Percentiles rank a stretch among this genome's conserved stretches.
Evolutionary conservation across 1,140 invertebrate genomes (phyloP).

Genomic region (Drosophila kikkawai): DNA sequence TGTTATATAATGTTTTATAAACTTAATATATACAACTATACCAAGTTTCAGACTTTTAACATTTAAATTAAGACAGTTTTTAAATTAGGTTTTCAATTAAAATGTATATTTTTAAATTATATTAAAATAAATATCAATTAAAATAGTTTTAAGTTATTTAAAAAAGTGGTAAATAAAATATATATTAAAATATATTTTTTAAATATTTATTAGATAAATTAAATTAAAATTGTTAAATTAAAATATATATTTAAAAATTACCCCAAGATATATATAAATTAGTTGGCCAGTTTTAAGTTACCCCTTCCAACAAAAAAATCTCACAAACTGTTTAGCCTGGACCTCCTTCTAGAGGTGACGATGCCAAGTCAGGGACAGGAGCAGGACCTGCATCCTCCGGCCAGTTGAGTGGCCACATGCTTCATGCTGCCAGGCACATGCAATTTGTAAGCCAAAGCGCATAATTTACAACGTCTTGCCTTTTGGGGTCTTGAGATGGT

Average conservation of each 20-base stretch:
- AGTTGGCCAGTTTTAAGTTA: background rate
- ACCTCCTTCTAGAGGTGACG: conserved; percentile 22
- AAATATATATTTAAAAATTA: background rate
- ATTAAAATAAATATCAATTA: background rate
- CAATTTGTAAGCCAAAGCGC: conserved; percentile 83
- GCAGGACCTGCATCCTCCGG: conserved; percentile 13
- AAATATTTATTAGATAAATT: too few species aligned
- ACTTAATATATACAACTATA: background rate
- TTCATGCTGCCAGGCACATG: conserved; percentile 66
- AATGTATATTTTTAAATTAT: background rate
- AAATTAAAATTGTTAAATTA: background rate
- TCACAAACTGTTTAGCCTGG: conserved; percentile 1
- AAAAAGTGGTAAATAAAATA: background rate
- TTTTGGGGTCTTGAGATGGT: conserved; percentile 27
- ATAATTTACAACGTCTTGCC: conserved; percentile 76
- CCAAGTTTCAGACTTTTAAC: background rate
- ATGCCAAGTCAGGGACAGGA: conserved; percentile 39
- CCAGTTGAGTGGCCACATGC: conserved; percentile 69
- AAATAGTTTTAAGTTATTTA: background rate
- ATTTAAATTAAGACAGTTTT: background rate
- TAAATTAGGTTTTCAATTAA: background rate
- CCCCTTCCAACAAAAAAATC: background rate
- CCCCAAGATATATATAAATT: background rate
- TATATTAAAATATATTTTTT: too few species aligned
- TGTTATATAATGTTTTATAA: background rate